A percentile compares a stretch with the other conserved stretches of the same genome.
Conservation (phyloP, 2,113 vertebrate species). For the Lethenteron camtschaticum region DNA sequence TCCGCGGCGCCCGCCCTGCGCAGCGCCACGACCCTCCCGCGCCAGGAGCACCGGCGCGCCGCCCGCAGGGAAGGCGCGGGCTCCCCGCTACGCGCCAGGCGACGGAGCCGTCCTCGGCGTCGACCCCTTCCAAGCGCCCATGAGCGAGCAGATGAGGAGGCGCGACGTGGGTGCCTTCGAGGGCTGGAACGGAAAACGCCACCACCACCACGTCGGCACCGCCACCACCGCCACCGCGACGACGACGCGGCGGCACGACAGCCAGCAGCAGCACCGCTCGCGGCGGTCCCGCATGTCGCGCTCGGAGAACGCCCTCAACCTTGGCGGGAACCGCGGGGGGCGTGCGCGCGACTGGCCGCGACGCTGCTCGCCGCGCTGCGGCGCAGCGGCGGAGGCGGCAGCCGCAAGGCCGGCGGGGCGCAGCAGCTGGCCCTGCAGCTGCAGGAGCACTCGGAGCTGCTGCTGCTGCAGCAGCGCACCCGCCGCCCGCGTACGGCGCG, state of each 20-base stretch:
- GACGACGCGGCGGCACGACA: constrained; percentile 37
- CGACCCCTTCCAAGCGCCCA: constrained; percentile 34
- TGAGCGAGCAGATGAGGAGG: constrained; percentile 52
- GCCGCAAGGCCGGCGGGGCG: constrained; percentile 28
- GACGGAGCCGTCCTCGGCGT: constrained; percentile 37
- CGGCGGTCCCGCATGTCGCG: constrained; percentile 59
- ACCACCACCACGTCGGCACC: not conserved
- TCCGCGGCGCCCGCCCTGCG: constrained; percentile 16
- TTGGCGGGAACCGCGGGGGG: constrained; percentile 26
- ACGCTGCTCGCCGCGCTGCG: not conserved
- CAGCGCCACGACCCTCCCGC: constrained; percentile 35
- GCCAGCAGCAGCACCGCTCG: constrained; percentile 38
- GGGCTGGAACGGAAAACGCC: not conserved
- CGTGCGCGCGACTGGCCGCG: not conserved
- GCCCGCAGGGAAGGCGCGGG: constrained; percentile 44
- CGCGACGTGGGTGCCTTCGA: constrained; percentile 10
- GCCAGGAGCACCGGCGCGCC: constrained; percentile 38
- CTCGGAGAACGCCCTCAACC: constrained; percentile 77
- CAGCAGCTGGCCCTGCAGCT: constrained; percentile 38
- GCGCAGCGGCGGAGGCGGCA: too few relatives aligned
- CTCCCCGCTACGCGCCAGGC: constrained; percentile 21
- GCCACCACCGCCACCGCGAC: constrained; percentile 18
- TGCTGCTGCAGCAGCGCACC: constrained; percentile 40
- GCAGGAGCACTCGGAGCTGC: constrained; percentile 70
- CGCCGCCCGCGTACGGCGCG: constrained; percentile 45